These are phyloP conservation scores for Scotopteryx bipunctaria DNA, from an alignment of 2,888 invertebrate genomes.

Conservation along the genomic window DNA sequence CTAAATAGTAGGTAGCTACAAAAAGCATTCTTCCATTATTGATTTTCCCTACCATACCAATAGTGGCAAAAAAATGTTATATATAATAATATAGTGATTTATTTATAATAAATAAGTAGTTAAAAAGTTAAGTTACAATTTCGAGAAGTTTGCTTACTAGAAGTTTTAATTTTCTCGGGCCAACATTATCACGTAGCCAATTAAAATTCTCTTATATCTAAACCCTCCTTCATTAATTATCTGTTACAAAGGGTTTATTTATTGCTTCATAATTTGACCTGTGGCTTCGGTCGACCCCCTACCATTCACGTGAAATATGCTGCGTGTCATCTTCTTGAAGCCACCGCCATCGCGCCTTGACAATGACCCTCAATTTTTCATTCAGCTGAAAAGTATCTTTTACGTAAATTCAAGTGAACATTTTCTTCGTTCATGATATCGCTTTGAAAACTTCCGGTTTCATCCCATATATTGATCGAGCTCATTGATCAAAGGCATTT, in stretches of 20 bases:
- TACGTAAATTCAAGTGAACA: neutral
- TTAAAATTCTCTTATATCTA: slow-evolving; percentile 59
- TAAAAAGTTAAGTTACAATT: slow-evolving; percentile 37
- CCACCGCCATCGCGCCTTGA: neutral
- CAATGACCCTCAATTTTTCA: slow-evolving; percentile 9
- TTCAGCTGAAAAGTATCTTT: neutral
- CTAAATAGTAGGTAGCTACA: too few species aligned
- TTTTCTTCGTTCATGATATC: neutral
- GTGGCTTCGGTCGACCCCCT: slow-evolving; percentile 21
- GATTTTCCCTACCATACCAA: too few species aligned
- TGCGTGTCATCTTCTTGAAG: slow-evolving; percentile 16
- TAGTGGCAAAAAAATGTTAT: too few species aligned
- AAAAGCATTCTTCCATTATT: too few species aligned
- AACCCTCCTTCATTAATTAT: slow-evolving; percentile 57
- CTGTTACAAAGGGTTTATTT: slow-evolving; percentile 49
- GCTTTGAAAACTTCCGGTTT: slow-evolving; percentile 12
- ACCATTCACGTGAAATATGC: slow-evolving; percentile 24
- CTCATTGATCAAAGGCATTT: slow-evolving; percentile 33
- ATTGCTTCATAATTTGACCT: slow-evolving; percentile 47
- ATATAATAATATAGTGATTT: too few species aligned
- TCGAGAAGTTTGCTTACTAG: slow-evolving; percentile 42
- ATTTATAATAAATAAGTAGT: too few species aligned
- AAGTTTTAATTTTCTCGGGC: slow-evolving; percentile 57
- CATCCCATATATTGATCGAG: slow-evolving; percentile 27
- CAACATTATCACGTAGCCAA: slow-evolving; percentile 65